Base-by-base conservation (phyloP, 2,888 invertebrate genomes). In the Lasioglossum pauxillum region DNA sequence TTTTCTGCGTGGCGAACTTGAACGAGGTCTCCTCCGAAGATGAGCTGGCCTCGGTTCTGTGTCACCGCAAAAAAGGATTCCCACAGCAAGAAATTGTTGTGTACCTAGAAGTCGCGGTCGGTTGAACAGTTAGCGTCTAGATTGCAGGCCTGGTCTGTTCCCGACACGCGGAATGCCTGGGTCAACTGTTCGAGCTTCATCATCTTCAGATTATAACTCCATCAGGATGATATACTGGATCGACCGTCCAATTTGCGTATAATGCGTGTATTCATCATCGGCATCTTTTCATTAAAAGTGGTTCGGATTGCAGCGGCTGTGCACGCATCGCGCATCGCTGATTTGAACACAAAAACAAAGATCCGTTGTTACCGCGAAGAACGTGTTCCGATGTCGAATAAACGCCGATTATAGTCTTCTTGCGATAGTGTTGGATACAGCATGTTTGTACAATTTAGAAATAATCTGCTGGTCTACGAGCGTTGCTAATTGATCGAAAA, bases 1-100 rank as follows among this genome's bases (percentile, higher is more conserved):
- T 77, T 85, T 82, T 74, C 73, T 77, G 60, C 53, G n/a, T 23
- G 27, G 31, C 46, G 49, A 72, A 57, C 35, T 60, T 57, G 81
- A 75, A 75, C 77, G 77, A 76, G 78, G 77, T 75, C 77, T 79
- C 64, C n/a, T 12, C 27, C 5, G 27, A 49, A 83, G 78, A 87
- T 83, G 80, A 81, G 72, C 79, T n/a, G 75, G 35, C n/a, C 44
- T 73, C 41, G 12, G 31, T 46, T n/a, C n/a, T 69, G 75, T 44
- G 72, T 53, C 49, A 38, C 46, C 64, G 75, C 77, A 86, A 87
- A 83, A 83, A 85, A 75, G 67, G 79, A 77, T 83, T 60, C 74
- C 75, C 19, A 79, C 72, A 79, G 49, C 81, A 79, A 87, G 87
- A 87, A 87, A 79, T 83, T 72, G 86, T 82, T 80, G 60, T 10